These are phyloP conservation scores for Eupelmus urozonus DNA, from an alignment of 2,888 invertebrate species.

Conservation along the genomic window DNA sequence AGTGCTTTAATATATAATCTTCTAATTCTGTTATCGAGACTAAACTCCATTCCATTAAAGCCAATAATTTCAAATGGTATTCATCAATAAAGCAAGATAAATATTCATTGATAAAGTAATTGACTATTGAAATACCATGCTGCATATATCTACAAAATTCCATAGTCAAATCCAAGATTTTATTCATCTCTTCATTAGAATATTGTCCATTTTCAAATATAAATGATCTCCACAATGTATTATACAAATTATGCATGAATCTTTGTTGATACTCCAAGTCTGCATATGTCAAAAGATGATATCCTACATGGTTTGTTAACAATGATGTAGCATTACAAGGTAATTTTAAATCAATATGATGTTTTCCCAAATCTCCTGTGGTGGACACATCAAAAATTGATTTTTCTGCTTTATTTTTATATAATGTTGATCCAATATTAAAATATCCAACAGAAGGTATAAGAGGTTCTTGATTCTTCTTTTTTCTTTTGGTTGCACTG, in stretches of 20 bases:
- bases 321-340: constrained; percentile 73
- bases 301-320: constrained; percentile 71
- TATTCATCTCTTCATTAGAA: constrained; percentile 67
- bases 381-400: constrained; percentile 72
- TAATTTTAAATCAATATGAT: constrained; percentile 68
- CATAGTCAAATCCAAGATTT: constrained; percentile 68
- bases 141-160: constrained; percentile 74
- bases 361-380: constrained; percentile 69
- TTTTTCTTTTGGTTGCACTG: constrained; percentile 22
- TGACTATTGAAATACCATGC: constrained; percentile 72
- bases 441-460: constrained; percentile 72
- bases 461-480: constrained; percentile 60
- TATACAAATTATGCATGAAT: constrained; percentile 74
- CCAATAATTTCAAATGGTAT: constrained; percentile 66
- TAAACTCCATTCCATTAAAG: constrained; percentile 71
- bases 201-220: constrained; percentile 69
- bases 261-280: constrained; percentile 71
- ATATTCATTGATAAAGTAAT: constrained; percentile 72
- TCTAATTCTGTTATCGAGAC: constrained; percentile 66
- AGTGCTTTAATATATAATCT: constrained; percentile 66
- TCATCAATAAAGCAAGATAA: constrained; percentile 69
- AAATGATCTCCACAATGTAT: constrained; percentile 71
- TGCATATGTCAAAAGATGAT: constrained; percentile 73
- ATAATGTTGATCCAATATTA: constrained; percentile 70
- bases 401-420: constrained; percentile 66